Evolutionary conservation across 1,140 invertebrate genomes (phyloP), one percentile per base, ranked within the genome.

Genomic region (Zaprionus camerounensis): DNA sequence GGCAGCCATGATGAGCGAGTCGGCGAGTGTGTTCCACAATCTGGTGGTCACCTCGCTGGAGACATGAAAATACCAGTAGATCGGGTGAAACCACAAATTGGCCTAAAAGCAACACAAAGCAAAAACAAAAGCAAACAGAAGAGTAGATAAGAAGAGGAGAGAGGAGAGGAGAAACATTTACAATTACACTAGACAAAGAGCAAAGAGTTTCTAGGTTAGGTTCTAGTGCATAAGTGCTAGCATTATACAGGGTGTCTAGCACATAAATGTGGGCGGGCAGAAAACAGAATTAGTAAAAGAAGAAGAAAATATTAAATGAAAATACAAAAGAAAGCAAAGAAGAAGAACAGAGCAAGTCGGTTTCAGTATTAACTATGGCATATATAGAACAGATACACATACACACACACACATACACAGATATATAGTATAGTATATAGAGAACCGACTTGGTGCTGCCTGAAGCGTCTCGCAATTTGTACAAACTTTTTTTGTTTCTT

Each of bases 1-100:
- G 76, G 93, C 95, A 66, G 95, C 95, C 41, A 95, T 96, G 93
- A 94, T 95, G 83, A 95, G 96, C 76, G 94, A 96, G 64, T 95
- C 95, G 84, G 95, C 95, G 5, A 94, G 94, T 68, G 94, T 95
- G 59, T 96, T 96, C 90, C 95, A 96, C 86, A 95, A 94, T 91
- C 93, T 96, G 58, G 95, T 96, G 4, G 91, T 92, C 31, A 95
- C 95, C 4, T 96, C 95, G 5, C 91, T 96, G 76, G 95, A 96
- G 84, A 95, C 95, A 92, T 96, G 92, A 93, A 93, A 81, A 69
- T 92, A 85, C 75, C 91, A 92, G 76, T 92, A 92, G 76, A 55
- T 34, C 26, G 20, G 28, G n/a, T 36, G 22, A 36, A 53, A 59
- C 44, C 55, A 58, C 55, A 59, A 66, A 49, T 66, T 49, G 70